Conservation (phyloP, 2,113 vertebrate genomes). For the Clinocottus analis region DNA sequence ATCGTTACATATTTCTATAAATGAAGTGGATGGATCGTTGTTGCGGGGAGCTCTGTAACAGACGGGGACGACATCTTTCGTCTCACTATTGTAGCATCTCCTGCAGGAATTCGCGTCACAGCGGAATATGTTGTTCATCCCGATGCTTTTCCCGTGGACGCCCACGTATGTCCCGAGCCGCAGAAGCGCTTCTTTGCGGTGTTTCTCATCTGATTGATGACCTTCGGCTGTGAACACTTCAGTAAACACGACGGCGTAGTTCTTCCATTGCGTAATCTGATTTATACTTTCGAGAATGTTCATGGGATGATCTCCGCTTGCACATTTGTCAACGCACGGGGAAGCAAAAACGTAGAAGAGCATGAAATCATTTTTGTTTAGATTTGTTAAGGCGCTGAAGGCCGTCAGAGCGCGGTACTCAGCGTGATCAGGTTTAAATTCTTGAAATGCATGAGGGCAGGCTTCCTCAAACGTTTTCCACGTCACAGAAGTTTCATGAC, state of each 20-base stretch:
- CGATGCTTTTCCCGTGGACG: background rate
- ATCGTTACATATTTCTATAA: no score
- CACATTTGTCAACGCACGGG: background rate
- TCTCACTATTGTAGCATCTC: no score
- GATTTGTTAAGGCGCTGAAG: background rate
- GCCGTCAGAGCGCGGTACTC: slow-evolving; percentile 12
- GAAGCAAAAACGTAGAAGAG: slow-evolving; percentile 19
- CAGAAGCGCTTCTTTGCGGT: background rate
- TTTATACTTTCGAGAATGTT: background rate
- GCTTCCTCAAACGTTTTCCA: fast-evolving
- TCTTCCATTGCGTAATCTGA: fast-evolving
- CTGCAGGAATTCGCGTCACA: no score
- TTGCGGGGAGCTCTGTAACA: no score
- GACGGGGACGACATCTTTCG: no score
- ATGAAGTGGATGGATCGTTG: no score
- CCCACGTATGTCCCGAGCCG: background rate
- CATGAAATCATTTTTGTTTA: background rate
- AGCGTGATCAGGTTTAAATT: background rate
- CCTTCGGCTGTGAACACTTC: background rate
- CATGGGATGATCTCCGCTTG: fast-evolving
- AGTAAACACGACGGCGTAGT: slow-evolving; percentile 21
- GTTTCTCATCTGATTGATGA: fast-evolving
- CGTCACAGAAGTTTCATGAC: fast-evolving
- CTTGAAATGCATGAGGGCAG: background rate
- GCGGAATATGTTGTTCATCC: no score